phyloP scores from a whole-genome alignment of 2,797 vertebrate genomes.

The Leptodactylus fallax region DNA sequence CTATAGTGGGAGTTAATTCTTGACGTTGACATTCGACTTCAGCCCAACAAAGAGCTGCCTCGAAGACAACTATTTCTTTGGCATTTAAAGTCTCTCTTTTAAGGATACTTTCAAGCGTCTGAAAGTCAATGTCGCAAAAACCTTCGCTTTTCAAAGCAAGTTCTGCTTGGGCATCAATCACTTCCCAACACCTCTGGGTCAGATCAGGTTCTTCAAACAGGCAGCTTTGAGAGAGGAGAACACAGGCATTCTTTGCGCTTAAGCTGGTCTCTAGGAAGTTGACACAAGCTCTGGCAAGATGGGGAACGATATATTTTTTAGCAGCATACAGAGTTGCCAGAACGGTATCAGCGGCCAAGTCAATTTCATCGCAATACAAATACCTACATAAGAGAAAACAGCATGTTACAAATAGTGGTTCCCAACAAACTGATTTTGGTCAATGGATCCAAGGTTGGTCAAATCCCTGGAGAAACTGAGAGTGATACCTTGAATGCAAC shows the following conservation, averaged over 20 bases:
- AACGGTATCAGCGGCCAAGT: constrained; percentile 94
- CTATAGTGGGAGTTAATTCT: constrained; percentile 86
- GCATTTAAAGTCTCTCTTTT: constrained; percentile 95
- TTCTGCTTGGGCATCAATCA: constrained; percentile 97
- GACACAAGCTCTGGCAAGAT: constrained; percentile 94
- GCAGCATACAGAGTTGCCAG: constrained; percentile 95
- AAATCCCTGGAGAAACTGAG: background rate
- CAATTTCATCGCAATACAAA: constrained; percentile 98
- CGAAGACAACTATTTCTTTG: constrained; percentile 98
- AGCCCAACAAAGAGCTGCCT: constrained; percentile 94
- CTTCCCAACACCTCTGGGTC: constrained; percentile 98
- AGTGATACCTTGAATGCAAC: background rate
- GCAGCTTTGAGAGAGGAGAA: constrained; percentile 97
- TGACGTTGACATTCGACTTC: constrained; percentile 96
- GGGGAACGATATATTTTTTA: constrained; percentile 98
- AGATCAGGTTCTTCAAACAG: constrained; percentile 97
- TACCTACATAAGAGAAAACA: constrained; percentile 78
- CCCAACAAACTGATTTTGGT: background rate
- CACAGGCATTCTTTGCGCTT: constrained; percentile 95
- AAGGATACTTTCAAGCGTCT: constrained; percentile 96
- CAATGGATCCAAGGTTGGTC: background rate
- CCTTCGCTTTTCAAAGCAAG: constrained; percentile 94
- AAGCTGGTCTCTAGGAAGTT: constrained; percentile 97
- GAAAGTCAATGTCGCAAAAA: constrained; percentile 96
- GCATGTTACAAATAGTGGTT: background rate